phyloP scores from a whole-genome alignment of 1,140 invertebrate genomes.

The Drepana arcuata region DNA sequence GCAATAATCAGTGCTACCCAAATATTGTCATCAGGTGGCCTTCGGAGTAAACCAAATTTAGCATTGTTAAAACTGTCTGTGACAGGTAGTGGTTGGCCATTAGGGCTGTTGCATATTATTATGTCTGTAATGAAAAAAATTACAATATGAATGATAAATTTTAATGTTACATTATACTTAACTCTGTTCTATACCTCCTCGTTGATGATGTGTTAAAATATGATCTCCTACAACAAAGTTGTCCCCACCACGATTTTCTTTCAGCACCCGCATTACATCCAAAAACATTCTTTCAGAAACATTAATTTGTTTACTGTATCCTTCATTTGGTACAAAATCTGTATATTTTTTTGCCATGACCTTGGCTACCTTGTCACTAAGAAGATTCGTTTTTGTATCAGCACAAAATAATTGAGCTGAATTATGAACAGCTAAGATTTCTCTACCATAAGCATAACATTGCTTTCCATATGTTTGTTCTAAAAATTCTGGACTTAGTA shows the following conservation, averaged over 20 bases:
- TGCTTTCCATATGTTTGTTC: constrained; percentile 53
- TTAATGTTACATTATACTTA: neutral
- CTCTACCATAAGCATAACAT: constrained; percentile 45
- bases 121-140: constrained; percentile 63
- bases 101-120: constrained; percentile 66
- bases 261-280: constrained; percentile 49
- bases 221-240: constrained; percentile 60
- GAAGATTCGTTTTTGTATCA: constrained; percentile 57
- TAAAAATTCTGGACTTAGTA: constrained; percentile 62
- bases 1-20: constrained; percentile 71
- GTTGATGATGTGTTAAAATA: constrained; percentile 73
- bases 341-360: constrained; percentile 67
- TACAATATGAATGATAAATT: constrained; percentile 4
- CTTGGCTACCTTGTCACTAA: constrained; percentile 44
- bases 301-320: constrained; percentile 62
- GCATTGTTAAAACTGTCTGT: constrained; percentile 37
- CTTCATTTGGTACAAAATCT: constrained; percentile 59
- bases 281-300: constrained; percentile 62
- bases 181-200: constrained; percentile 46
- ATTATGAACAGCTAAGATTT: constrained; percentile 73
- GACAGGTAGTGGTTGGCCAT: constrained; percentile 45
- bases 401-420: constrained; percentile 73
- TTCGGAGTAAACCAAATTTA: constrained; percentile 50
- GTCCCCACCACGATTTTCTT: constrained; percentile 39
- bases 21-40: constrained; percentile 44